A percentile compares a stretch with the other conserved stretches of the same genome.
Conservation (phyloP, 2,797 vertebrate genomes). For the Microcaecilia unicolor region DNA sequence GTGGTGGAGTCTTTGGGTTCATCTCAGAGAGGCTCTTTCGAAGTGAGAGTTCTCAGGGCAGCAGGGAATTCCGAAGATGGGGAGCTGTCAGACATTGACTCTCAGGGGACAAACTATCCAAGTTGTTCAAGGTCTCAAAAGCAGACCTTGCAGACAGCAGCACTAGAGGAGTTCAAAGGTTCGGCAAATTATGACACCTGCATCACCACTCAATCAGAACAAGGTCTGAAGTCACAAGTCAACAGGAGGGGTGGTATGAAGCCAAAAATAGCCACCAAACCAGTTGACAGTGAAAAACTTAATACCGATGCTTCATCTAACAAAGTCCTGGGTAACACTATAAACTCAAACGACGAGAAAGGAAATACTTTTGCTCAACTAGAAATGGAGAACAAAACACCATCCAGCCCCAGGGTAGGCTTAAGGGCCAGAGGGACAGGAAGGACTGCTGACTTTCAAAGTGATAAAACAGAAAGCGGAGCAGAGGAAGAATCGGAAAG, state of each 20-base stretch:
- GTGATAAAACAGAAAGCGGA: constrained; percentile 28
- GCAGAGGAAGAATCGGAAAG: constrained; percentile 31
- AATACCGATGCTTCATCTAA: constrained; percentile 32
- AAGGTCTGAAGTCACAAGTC: constrained; percentile 26
- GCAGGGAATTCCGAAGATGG: constrained; percentile 63
- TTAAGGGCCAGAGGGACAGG: constrained; percentile 24
- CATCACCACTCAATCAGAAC: constrained; percentile 26
- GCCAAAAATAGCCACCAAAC: too few species aligned
- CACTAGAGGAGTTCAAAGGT: constrained; percentile 7
- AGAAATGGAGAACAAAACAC: constrained; percentile 42
- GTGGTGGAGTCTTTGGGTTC: neutral
- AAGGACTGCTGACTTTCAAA: constrained; percentile 30
- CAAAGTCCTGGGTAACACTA: constrained; percentile 34
- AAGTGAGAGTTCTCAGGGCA: constrained; percentile 66
- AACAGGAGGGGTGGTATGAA: too few species aligned
- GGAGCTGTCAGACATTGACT: constrained; percentile 52
- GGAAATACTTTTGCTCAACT: constrained; percentile 32
- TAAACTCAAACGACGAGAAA: constrained; percentile 23
- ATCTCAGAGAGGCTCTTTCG: constrained; percentile 36
- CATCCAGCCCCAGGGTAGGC: constrained; percentile 37
- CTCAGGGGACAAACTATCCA: constrained; percentile 41
- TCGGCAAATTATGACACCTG: constrained; percentile 11
- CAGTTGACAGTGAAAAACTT: constrained; percentile 36
- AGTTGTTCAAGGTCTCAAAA: constrained; percentile 42
- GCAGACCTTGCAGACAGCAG: constrained; percentile 40